Percentiles rank a stretch among this genome's conserved stretches.
Evolutionary conservation across 2,113 vertebrate genomes (phyloP).

Genomic region (Ardeotis arabs): DNA sequence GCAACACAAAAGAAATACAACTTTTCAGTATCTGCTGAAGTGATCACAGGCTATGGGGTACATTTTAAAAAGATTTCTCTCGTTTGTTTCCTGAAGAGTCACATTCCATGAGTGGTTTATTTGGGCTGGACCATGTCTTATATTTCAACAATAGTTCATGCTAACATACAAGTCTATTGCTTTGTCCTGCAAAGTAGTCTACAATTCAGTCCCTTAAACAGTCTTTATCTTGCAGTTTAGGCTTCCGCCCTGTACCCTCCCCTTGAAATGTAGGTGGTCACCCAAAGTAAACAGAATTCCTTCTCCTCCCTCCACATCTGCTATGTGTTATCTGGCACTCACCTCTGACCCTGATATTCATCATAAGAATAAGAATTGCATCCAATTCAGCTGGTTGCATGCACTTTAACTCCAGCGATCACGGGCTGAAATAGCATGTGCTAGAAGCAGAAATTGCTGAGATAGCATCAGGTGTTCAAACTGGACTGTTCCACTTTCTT

Average conservation of each 20-base stretch:
- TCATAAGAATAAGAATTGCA: conserved; percentile 59
- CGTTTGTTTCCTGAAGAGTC: background rate
- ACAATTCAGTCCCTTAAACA: background rate
- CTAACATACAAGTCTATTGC: background rate
- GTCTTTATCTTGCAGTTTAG: conserved; percentile 14
- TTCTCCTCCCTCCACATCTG: conserved; percentile 59
- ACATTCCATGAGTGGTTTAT: background rate
- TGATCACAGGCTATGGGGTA: background rate
- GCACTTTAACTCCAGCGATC: conserved; percentile 44
- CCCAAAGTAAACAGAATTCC: conserved; percentile 56
- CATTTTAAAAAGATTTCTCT: background rate
- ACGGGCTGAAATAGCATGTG: conserved; percentile 24
- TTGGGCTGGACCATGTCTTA: background rate
- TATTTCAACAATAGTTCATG: background rate
- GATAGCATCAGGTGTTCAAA: background rate
- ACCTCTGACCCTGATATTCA: conserved; percentile 63
- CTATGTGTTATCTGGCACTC: conserved; percentile 58
- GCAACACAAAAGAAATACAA: background rate
- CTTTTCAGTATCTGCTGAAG: background rate
- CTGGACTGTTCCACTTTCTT: background rate
- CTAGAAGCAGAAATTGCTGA: conserved; percentile 24
- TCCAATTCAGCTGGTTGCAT: conserved; percentile 39
- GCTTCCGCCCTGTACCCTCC: background rate
- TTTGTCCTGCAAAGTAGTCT: background rate
- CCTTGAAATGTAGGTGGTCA: conserved; percentile 46